Percentiles rank a stretch among this genome's conserved stretches.
phyloP scores from a whole-genome alignment of 2,888 invertebrate species.

The Pteria penguin region DNA sequence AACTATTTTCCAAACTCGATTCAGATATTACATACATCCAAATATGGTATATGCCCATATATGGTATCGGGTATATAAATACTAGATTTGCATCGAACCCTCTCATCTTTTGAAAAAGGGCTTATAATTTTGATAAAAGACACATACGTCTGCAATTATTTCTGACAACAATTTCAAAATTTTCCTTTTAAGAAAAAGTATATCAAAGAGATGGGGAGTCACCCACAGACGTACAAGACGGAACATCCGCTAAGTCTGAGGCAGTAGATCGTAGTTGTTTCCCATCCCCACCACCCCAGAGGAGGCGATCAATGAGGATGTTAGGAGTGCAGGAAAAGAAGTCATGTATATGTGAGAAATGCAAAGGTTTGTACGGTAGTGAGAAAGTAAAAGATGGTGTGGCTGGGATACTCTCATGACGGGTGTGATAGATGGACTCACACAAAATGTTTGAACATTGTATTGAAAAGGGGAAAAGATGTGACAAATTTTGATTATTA shows the following conservation, averaged over 20 bases:
- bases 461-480: neutral
- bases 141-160: no score
- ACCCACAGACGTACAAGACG: neutral
- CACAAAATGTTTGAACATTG: neutral
- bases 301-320: neutral
- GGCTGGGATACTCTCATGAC: conserved; percentile 8
- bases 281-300: neutral
- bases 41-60: no score
- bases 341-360: neutral
- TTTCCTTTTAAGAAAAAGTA: neutral
- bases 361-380: neutral
- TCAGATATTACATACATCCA: no score
- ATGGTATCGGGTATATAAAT: no score
- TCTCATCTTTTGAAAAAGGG: no score
- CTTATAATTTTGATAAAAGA: no score
- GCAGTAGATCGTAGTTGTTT: neutral
- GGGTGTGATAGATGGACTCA: conserved; percentile 14
- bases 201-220: neutral
- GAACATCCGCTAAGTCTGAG: neutral
- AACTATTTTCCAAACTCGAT: no score
- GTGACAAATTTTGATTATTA: neutral
- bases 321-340: neutral
- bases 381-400: neutral
- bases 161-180: no score
- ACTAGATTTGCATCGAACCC: no score